Evolutionary conservation across 2,797 vertebrate genomes (phyloP), one percentile per base, ranked within the genome.

Genomic region (Gadopsis marmoratus): DNA sequence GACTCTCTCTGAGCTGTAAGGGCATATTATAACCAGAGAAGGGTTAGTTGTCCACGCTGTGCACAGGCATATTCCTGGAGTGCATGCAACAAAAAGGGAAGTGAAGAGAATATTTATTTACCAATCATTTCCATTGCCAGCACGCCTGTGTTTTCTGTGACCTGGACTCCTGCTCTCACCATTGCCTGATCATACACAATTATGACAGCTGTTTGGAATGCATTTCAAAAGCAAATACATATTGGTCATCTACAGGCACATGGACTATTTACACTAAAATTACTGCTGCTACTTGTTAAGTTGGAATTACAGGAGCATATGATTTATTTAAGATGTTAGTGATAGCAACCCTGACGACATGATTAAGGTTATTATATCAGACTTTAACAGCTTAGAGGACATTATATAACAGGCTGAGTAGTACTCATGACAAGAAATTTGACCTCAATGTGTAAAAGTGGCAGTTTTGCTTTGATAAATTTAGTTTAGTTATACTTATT

Each of bases 91-190:
- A 7, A 31, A 41, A 72, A 17, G 33, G 3, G 19, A 55, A 7
- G 10, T 55, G 19, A 41, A 8, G 7, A 0, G 19, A 41, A 19
- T 17, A 35, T 29, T n/a, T 59, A 47, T 62, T 76, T 47, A 64
- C 67, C 63, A 14, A 45, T 71, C 17, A 80, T 85, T 63, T 86
- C 81, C 53, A 85, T 35, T 14, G 37, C 68, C 12, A 60, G 64
- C 7, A 5, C 48, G 35, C 53, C 65, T 79, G 69, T 82, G 19
- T 4, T 58, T 13, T 79, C 45, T 8, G 66, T 13, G n/a, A 43
- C 19, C 8, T 54, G 76, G n/a, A 89, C 60, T 33, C 87, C 90
- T 19, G 88, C 85, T 84, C 84, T 83, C 63, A 76, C 53, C 58
- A 74, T 77, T 23, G 87, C 89, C 90, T 92, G 64, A 65, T 70